phyloP scores from a whole-genome alignment of 2,797 vertebrate species.

The Sebastes variabilis region DNA sequence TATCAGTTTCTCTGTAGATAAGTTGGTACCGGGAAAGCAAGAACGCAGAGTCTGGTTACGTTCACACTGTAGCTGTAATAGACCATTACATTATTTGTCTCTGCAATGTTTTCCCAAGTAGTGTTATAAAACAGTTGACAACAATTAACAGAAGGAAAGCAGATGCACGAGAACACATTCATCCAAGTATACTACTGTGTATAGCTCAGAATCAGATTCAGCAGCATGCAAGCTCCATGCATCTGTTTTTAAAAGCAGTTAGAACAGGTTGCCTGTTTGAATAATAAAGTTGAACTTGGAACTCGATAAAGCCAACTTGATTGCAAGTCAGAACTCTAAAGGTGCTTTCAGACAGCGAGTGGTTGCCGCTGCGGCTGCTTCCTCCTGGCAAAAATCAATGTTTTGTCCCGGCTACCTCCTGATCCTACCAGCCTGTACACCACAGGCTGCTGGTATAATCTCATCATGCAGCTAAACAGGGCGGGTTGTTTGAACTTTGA shows the following conservation, averaged over 20 bases:
- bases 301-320: not conserved
- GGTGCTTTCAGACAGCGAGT: not conserved
- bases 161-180: not conserved
- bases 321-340: not conserved
- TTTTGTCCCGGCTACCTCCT: not conserved
- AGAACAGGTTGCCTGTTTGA: not conserved
- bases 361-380: not conserved
- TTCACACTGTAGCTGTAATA: not conserved
- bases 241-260: not conserved
- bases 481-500: not conserved
- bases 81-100: not conserved
- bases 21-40: not conserved
- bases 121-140: not conserved
- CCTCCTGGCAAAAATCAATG: not conserved
- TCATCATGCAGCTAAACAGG: not conserved
- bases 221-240: no score
- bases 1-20: not conserved
- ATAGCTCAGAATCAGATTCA: no score
- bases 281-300: not conserved
- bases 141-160: not conserved
- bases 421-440: not conserved
- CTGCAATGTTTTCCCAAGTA: not conserved
- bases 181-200: not conserved
- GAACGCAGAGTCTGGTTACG: not conserved
- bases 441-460: not conserved